Conservation (phyloP, 2,888 invertebrate genomes). For the Lasius fuliginosus region DNA sequence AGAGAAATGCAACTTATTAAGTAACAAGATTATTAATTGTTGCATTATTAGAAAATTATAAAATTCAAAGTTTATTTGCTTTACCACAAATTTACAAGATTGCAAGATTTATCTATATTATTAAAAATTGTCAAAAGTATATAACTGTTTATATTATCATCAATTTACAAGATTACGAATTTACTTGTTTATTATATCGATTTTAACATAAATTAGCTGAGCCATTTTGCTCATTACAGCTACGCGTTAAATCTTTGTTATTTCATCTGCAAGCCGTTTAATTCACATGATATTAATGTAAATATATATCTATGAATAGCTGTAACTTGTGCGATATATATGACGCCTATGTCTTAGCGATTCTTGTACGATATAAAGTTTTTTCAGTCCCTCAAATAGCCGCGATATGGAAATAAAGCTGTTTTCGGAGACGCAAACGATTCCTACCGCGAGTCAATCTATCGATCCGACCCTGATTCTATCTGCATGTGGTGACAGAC, state of each 20-base stretch:
- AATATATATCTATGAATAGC: constrained; percentile 14
- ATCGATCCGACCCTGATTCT: constrained; percentile 75
- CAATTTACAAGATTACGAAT: neutral
- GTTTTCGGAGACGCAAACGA: constrained; percentile 29
- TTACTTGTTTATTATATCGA: neutral
- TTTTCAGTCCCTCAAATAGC: constrained; percentile 34
- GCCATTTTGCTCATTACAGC: neutral
- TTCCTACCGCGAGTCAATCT: constrained; percentile 46
- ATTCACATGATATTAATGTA: constrained; percentile 29
- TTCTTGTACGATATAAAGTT: constrained; percentile 33
- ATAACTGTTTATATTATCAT: neutral
- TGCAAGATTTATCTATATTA: neutral
- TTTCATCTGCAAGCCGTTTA: constrained; percentile 10
- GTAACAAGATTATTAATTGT: neutral
- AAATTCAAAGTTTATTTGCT: constrained; percentile 1
- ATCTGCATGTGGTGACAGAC: constrained; percentile 78
- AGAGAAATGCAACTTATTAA: neutral
- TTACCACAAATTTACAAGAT: neutral
- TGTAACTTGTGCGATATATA: constrained; percentile 16
- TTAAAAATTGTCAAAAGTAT: neutral
- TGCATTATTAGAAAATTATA: neutral
- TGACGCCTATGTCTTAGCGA: neutral
- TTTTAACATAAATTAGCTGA: neutral
- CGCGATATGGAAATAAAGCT: constrained; percentile 20
- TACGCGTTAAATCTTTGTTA: neutral